phyloP scores from a whole-genome alignment of 2,113 vertebrate species.

The Mastomys natalensis region DNA sequence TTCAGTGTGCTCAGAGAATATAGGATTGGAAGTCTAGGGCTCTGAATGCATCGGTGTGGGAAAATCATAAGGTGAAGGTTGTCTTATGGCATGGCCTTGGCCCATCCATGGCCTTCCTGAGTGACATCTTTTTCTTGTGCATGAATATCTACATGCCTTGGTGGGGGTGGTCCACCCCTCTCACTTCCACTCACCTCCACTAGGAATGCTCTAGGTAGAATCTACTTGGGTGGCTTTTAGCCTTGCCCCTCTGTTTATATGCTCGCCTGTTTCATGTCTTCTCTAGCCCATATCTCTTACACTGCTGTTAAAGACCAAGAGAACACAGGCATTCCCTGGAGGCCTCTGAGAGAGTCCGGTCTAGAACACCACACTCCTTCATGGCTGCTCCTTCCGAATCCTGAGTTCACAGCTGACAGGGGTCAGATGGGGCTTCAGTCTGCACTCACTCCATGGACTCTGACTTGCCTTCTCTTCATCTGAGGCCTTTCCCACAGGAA shows the following conservation, averaged over 20 bases:
- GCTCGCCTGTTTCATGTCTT: not conserved
- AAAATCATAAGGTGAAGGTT: not conserved
- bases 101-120: not conserved
- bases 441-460: slow-evolving; percentile 73
- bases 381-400: slow-evolving; percentile 16
- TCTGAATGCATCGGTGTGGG: not conserved
- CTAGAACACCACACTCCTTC: not conserved
- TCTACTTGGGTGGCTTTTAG: not conserved
- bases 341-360: rapidly evolving
- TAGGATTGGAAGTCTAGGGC: not conserved
- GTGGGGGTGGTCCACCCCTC: not conserved
- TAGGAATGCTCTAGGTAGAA: not conserved
- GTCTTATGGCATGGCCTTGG: not conserved
- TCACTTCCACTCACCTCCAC: not conserved
- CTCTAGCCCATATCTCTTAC: not conserved
- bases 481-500: slow-evolving; percentile 84
- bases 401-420: slow-evolving; percentile 69
- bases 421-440: slow-evolving; percentile 70
- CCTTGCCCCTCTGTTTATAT: not conserved
- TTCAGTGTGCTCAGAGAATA: not conserved
- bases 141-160: not conserved
- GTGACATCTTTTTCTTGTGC: not conserved
- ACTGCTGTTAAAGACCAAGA: not conserved
- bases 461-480: slow-evolving; percentile 72
- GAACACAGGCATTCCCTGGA: not conserved